These are phyloP conservation scores for Busseola fusca DNA, from an alignment of 2,888 invertebrate genomes.

Conservation along the genomic window DNA sequence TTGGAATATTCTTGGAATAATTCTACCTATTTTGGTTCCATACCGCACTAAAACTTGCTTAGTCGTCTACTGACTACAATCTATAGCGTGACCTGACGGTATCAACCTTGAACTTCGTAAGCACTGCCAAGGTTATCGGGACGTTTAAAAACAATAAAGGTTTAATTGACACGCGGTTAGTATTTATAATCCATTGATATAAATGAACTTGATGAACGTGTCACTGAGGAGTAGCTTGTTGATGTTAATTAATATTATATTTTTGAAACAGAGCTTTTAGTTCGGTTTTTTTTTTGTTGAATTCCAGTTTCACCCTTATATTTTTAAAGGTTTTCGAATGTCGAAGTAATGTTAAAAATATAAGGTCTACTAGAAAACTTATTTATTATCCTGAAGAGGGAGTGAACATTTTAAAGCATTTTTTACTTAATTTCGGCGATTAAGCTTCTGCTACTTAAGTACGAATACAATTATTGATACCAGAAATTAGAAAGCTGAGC, in stretches of 20 bases:
- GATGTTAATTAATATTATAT: neutral
- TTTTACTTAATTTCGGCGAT: neutral
- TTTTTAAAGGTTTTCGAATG: neutral
- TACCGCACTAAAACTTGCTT: constrained; percentile 24
- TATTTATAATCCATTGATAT: constrained; percentile 38
- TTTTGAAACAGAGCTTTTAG: constrained; percentile 2
- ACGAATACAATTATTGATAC: neutral
- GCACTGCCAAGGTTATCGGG: constrained; percentile 51
- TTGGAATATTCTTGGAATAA: constrained; percentile 4
- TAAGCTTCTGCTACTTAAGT: neutral
- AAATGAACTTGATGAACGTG: constrained; percentile 27
- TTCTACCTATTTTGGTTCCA: constrained; percentile 16
- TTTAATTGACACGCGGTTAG: constrained; percentile 46
- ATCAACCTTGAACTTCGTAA: constrained; percentile 58
- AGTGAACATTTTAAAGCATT: neutral
- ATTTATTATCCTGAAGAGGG: neutral
- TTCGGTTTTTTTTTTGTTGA: neutral
- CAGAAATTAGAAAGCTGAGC: neutral
- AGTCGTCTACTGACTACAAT: constrained; percentile 38
- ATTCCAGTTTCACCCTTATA: neutral
- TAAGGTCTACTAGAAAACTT: neutral
- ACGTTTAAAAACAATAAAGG: constrained; percentile 44
- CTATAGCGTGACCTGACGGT: constrained; percentile 52
- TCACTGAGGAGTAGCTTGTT: constrained; percentile 8
- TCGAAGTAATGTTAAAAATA: neutral